Evolutionary conservation across 2,797 vertebrate genomes (phyloP).

Genomic region (Chanos chanos): DNA sequence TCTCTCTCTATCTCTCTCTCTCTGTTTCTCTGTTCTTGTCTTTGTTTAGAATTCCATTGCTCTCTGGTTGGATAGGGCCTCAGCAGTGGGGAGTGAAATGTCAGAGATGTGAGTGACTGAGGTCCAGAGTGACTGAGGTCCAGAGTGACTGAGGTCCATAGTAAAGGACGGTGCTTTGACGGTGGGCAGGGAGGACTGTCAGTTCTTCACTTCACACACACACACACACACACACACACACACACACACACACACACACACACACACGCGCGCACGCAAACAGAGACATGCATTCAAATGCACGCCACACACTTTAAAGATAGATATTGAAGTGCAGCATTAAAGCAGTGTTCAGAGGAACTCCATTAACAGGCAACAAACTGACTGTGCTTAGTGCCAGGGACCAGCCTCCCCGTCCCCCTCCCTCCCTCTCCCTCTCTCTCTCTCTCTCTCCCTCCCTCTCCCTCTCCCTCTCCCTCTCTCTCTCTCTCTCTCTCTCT

Average conservation of each 20-base stretch:
- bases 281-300: too few relatives aligned
- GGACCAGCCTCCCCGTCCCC: constrained; percentile 58
- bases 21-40: constrained; percentile 30
- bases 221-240: not conserved
- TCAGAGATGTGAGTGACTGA: constrained; percentile 71
- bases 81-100: constrained; percentile 66
- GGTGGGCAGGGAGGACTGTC: constrained; percentile 61
- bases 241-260: not conserved
- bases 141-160: constrained; percentile 64
- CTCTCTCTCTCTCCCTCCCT: constrained; percentile 16
- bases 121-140: constrained; percentile 56
- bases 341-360: constrained; percentile 15
- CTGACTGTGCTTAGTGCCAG: constrained; percentile 78
- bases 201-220: constrained; percentile 12
- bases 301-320: too few relatives aligned
- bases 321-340: constrained; percentile 19
- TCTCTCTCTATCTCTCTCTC: not conserved
- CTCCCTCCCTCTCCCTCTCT: too few relatives aligned
- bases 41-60: constrained; percentile 39
- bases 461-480: constrained; percentile 46
- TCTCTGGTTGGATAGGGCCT: constrained; percentile 44
- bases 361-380: constrained; percentile 65
- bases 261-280: constrained; percentile 10
- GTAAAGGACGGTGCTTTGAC: constrained; percentile 66
- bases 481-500: not conserved